A percentile compares a stretch with the other conserved stretches of the same genome.
phyloP scores from a whole-genome alignment of 2,113 vertebrate species.

The Lathamus discolor region DNA sequence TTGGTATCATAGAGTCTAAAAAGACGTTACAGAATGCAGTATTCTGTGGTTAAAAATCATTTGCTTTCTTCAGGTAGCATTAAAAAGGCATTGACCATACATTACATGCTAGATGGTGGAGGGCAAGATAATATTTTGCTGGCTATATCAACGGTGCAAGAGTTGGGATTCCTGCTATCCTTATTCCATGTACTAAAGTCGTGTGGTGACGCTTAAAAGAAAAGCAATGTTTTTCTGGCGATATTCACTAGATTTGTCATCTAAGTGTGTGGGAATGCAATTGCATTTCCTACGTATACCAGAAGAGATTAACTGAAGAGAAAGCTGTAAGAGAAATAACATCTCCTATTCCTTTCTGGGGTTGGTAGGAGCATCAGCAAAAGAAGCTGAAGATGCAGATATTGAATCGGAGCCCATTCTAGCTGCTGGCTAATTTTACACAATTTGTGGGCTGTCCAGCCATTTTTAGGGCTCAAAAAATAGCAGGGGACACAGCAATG shows the following conservation, averaged over 20 bases:
- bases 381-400: neutral
- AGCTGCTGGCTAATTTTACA: neutral
- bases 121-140: neutral
- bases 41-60: neutral
- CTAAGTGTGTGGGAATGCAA: neutral
- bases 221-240: neutral
- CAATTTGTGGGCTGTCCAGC: neutral
- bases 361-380: neutral
- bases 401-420: neutral
- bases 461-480: neutral
- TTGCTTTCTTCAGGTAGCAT: neutral
- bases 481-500: neutral
- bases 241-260: neutral
- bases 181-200: neutral
- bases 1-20: neutral
- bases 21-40: neutral
- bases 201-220: neutral
- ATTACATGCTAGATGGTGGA: neutral
- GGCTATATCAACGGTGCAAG: neutral
- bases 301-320: neutral
- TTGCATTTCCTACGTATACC: neutral
- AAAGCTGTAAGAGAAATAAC: neutral
- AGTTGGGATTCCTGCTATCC: neutral
- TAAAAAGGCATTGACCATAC: neutral
- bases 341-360: neutral